A percentile compares a stretch with the other conserved stretches of the same genome.
Conservation (phyloP, 2,113 vertebrate species). For the Nansenia antarctica region DNA sequence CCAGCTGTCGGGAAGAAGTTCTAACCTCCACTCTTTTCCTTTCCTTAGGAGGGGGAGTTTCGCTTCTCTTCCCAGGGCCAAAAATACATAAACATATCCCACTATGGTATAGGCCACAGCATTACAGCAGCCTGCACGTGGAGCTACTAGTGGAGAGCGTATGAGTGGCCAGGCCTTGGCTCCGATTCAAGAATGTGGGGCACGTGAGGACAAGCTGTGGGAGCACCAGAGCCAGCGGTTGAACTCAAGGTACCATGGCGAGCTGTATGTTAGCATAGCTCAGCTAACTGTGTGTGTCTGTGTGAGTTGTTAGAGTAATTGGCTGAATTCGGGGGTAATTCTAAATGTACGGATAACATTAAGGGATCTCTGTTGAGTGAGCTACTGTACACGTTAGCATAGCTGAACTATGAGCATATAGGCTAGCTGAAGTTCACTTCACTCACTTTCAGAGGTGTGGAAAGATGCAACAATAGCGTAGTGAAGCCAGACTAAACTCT, state of each 20-base stretch:
- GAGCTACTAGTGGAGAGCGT: conserved; percentile 1
- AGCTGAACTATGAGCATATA: neutral
- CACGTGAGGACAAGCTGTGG: conserved; percentile 22
- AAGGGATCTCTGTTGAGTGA: neutral
- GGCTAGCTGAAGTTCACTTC: neutral
- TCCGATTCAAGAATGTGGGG: conserved; percentile 19
- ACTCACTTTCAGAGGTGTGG: neutral
- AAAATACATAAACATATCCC: conserved; percentile 8
- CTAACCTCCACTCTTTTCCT: neutral
- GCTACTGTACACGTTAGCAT: neutral
- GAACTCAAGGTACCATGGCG: neutral
- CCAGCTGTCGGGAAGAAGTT: neutral
- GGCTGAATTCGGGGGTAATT: neutral
- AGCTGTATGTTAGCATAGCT: neutral
- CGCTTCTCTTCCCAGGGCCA: neutral
- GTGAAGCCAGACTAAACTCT: neutral
- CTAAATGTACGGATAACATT: neutral
- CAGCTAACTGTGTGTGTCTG: conserved; percentile 4
- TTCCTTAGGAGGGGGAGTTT: conserved; percentile 3
- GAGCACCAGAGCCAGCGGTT: neutral
- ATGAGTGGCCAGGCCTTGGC: conserved; percentile 4
- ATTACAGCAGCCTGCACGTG: conserved; percentile 10
- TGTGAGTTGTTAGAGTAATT: neutral
- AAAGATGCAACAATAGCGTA: neutral
- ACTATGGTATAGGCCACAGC: conserved; percentile 11